Percentiles rank a stretch among this genome's conserved stretches.
Evolutionary conservation across 2,888 invertebrate genomes (phyloP).

Genomic region (Chesias legatella): DNA sequence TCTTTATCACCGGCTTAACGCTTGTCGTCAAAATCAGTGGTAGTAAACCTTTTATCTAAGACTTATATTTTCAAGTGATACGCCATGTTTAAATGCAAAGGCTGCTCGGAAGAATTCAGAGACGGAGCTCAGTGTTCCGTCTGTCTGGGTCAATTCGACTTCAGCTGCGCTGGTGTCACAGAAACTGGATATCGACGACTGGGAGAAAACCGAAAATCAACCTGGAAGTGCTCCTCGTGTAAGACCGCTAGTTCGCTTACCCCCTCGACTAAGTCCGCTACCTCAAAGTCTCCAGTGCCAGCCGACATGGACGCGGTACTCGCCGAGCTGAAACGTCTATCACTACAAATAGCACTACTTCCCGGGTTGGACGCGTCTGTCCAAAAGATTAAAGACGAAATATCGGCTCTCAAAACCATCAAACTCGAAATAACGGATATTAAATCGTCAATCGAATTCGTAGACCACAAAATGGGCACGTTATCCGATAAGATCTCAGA

Average conservation of each 20-base stretch:
- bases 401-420: neutral
- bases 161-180: neutral
- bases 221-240: neutral
- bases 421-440: slow-evolving; percentile 1
- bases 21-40: too few relatives aligned
- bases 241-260: neutral
- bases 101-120: neutral
- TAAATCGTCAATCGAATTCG: neutral
- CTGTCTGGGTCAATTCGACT: neutral
- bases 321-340: neutral
- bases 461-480: neutral
- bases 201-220: neutral
- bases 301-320: slow-evolving; percentile 1
- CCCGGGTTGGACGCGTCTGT: neutral
- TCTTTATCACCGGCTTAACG: too few relatives aligned
- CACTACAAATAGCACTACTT: neutral
- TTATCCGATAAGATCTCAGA: slow-evolving; percentile 1
- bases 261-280: neutral
- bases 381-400: neutral
- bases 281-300: neutral
- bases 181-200: neutral
- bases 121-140: neutral
- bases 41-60: too few relatives aligned
- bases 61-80: too few relatives aligned
- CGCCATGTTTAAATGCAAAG: neutral